Conservation (phyloP, 1,140 invertebrate genomes). For the Trachymyrmex cornetzi region DNA sequence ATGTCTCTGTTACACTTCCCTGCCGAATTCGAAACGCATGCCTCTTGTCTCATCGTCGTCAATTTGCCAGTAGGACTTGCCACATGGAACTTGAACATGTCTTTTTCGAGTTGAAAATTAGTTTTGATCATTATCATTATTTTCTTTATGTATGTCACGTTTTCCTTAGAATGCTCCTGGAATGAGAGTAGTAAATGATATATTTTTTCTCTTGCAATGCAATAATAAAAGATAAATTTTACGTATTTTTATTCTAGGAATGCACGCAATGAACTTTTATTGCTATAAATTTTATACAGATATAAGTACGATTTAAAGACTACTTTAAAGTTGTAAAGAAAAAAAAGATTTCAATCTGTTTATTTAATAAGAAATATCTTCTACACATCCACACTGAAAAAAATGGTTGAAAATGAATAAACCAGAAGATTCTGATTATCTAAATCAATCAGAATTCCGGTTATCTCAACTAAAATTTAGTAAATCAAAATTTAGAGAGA, state of each 20-base stretch:
- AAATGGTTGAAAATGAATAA: too few relatives aligned
- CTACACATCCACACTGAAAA: background rate
- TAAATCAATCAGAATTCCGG: too few relatives aligned
- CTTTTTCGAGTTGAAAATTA: conserved; percentile 3
- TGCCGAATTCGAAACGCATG: conserved; percentile 3
- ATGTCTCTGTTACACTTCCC: background rate
- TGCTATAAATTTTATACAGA: background rate
- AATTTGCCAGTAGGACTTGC: background rate
- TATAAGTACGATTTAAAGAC: too few relatives aligned
- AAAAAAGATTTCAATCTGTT: too few relatives aligned
- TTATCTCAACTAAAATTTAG: too few relatives aligned
- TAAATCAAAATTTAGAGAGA: too few relatives aligned
- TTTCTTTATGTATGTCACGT: background rate
- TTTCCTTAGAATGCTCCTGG: background rate
- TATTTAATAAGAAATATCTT: background rate
- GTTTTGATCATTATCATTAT: conserved; percentile 7
- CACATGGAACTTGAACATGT: background rate
- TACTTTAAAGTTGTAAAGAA: too few relatives aligned
- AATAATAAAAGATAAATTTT: background rate
- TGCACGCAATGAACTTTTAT: background rate
- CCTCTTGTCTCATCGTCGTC: background rate
- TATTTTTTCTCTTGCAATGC: background rate
- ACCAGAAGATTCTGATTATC: too few relatives aligned
- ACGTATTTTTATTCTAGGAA: background rate
- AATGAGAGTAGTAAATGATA: conserved; percentile 26